Conservation (phyloP, 2,797 vertebrate genomes). For the Myotis pilosus region DNA sequence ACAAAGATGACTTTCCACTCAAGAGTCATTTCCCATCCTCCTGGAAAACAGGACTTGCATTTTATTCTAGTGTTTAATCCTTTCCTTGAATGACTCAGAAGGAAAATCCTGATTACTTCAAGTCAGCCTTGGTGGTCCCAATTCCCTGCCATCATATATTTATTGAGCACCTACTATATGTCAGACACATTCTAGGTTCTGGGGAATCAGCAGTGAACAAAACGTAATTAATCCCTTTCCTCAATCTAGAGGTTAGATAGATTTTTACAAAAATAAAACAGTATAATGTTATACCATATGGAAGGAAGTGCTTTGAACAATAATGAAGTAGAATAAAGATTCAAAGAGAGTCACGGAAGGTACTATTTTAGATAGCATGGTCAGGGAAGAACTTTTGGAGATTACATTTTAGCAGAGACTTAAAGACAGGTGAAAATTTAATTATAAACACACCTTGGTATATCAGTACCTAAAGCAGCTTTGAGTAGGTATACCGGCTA, state of each 20-base stretch:
- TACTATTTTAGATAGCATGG: not conserved
- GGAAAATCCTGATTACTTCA: not conserved
- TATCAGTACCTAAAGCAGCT: not conserved
- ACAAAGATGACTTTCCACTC: slow-evolving; percentile 14
- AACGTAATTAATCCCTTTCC: not conserved
- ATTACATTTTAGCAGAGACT: not conserved
- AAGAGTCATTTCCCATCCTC: not conserved
- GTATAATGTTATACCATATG: not conserved
- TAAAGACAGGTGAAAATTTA: not conserved
- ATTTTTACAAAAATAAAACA: not conserved
- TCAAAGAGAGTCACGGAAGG: not conserved
- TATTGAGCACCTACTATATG: not conserved
- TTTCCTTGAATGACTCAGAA: not conserved
- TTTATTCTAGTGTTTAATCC: not conserved
- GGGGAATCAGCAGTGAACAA: not conserved
- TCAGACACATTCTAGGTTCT: not conserved
- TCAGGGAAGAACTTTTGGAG: not conserved
- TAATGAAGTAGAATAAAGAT: not conserved
- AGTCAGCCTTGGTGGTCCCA: not conserved
- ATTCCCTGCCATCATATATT: not conserved
- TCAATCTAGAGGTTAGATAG: not conserved
- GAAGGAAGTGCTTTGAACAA: not conserved
- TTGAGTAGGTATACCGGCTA: not conserved
- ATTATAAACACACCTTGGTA: not conserved
- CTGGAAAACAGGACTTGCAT: not conserved